A percentile compares a stretch with the other conserved stretches of the same genome.
phyloP scores from a whole-genome alignment of 2,113 vertebrate species.

The Sula dactylatra region DNA sequence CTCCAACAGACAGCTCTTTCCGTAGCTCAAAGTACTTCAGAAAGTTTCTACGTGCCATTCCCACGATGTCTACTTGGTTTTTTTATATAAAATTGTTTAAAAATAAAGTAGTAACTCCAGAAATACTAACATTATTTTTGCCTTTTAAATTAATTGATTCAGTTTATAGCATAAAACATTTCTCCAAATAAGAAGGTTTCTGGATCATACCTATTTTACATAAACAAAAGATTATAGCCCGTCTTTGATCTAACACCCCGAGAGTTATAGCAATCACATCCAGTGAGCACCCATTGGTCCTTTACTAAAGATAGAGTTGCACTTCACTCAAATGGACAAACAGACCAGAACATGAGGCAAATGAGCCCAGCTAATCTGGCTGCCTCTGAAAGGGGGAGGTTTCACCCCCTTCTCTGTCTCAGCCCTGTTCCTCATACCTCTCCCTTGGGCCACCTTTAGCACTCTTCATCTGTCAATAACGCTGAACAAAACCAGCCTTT shows the following conservation, averaged over 20 bases:
- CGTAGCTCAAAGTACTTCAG: not conserved
- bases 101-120: not conserved
- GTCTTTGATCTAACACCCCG: not conserved
- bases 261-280: fast-evolving
- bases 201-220: not conserved
- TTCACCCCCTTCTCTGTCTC: not conserved
- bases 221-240: not conserved
- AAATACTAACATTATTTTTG: not conserved
- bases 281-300: not conserved
- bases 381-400: not conserved
- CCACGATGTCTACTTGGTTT: not conserved
- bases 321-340: not conserved
- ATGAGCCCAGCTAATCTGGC: not conserved
- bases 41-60: not conserved
- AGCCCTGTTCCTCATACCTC: not conserved
- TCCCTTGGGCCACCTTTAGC: not conserved
- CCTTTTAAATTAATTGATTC: not conserved
- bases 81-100: not conserved
- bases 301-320: not conserved
- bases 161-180: not conserved
- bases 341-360: not conserved
- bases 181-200: not conserved
- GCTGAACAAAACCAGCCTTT: not conserved
- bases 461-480: not conserved
- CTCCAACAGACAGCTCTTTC: not conserved